Percentiles rank a stretch among this genome's conserved stretches.
These are phyloP conservation scores for Cryptus viduatorius DNA, from an alignment of 2,888 invertebrate species.

Conservation along the genomic window DNA sequence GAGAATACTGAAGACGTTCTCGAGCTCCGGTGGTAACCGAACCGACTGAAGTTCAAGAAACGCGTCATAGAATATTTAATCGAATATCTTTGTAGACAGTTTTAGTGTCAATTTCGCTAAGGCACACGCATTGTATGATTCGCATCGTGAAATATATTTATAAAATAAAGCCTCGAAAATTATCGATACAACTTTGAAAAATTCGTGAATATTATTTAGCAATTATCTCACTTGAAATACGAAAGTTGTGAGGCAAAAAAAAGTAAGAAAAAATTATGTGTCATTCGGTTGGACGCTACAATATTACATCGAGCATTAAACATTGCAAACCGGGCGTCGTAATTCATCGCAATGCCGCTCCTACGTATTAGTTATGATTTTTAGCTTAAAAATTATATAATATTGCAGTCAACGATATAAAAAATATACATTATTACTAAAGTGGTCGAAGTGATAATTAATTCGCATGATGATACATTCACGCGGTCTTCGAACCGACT, in stretches of 20 bases:
- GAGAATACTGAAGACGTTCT: conserved; percentile 25
- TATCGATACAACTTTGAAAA: neutral
- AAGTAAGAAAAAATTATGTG: conserved; percentile 5
- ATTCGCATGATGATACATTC: neutral
- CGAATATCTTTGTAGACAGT: neutral
- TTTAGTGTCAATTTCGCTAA: neutral
- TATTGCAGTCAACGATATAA: conserved; percentile 53
- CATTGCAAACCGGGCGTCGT: conserved; percentile 1
- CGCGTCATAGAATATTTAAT: neutral
- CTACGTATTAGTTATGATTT: neutral
- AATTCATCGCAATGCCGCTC: conserved; percentile 18
- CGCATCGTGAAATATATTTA: neutral
- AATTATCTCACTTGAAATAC: neutral
- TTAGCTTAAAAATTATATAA: conserved; percentile 29
- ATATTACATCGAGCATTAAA: neutral
- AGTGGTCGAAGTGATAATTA: neutral
- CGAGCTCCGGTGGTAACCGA: neutral
- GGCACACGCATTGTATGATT: neutral
- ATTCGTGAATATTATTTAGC: neutral
- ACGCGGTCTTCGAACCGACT: neutral
- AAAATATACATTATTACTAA: conserved; percentile 25
- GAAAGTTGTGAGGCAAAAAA: neutral
- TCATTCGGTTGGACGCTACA: conserved; percentile 6
- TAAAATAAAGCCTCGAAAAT: neutral
- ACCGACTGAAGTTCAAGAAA: neutral